phyloP scores from a whole-genome alignment of 2,888 invertebrate genomes.

The Balanococcus diminutus region DNA sequence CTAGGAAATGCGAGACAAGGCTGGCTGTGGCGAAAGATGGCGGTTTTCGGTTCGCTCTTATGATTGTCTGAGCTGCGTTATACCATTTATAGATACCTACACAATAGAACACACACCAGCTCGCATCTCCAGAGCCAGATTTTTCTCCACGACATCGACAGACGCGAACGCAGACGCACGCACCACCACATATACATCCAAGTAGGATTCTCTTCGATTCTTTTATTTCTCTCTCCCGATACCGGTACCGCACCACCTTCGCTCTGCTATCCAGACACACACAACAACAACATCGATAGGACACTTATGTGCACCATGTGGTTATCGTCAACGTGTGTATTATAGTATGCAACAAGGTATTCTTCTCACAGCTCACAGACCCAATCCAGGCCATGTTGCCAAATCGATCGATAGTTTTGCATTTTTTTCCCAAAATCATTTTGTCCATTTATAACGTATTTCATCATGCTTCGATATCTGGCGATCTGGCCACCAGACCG shows the following conservation, averaged over 20 bases:
- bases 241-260: neutral
- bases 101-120: neutral
- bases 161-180: neutral
- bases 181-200: neutral
- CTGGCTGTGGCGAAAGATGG: neutral
- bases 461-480: neutral
- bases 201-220: neutral
- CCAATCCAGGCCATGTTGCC: neutral
- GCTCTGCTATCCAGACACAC: too few species aligned
- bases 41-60: too few species aligned
- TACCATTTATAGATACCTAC: neutral
- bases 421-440: neutral
- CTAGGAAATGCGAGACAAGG: conserved; percentile 3
- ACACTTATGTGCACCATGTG: conserved; percentile 40
- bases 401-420: neutral
- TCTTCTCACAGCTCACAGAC: neutral
- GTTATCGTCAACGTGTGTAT: conserved; percentile 39
- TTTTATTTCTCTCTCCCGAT: neutral
- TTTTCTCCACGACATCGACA: too few species aligned
- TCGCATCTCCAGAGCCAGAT: too few species aligned
- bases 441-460: neutral
- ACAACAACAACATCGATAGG: neutral
- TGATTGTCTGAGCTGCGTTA: neutral
- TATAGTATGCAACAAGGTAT: neutral
- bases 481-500: too few species aligned